These are phyloP conservation scores for Acanthochromis polyacanthus DNA, from an alignment of 2,113 vertebrate species.

Conservation along the genomic window DNA sequence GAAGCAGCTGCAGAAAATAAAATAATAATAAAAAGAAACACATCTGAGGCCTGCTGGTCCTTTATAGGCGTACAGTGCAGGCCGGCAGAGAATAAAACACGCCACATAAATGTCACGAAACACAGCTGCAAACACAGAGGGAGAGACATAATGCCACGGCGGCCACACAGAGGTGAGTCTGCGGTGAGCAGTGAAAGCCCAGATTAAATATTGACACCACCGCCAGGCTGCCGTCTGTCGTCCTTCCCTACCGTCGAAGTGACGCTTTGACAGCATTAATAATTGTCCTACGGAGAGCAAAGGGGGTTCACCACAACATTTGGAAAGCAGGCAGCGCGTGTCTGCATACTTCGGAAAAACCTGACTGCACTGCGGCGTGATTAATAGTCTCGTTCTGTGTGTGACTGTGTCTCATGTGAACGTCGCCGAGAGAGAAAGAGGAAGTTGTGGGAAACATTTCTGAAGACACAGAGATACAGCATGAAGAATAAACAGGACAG, in stretches of 20 bases:
- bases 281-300: constrained; percentile 17
- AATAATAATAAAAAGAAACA: constrained; percentile 8
- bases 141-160: background rate
- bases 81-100: constrained; percentile 18
- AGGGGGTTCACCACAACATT: background rate
- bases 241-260: constrained; percentile 2
- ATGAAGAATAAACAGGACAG: background rate
- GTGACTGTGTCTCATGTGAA: background rate
- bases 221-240: background rate
- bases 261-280: constrained; percentile 5
- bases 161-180: background rate
- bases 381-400: constrained; percentile 13
- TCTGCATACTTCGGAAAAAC: constrained; percentile 43
- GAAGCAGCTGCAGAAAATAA: constrained; percentile 30
- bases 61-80: constrained; percentile 21
- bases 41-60: constrained; percentile 25
- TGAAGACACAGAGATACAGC: constrained; percentile 4
- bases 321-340: background rate
- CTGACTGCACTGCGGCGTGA: constrained; percentile 12
- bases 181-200: background rate
- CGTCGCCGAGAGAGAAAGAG: background rate
- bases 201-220: constrained; percentile 26
- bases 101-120: constrained; percentile 49
- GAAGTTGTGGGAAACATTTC: constrained; percentile 26
- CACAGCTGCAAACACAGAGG: constrained; percentile 34